Evolutionary conservation across 2,113 vertebrate species (phyloP).

Genomic region (Dipodomys stephensi): DNA sequence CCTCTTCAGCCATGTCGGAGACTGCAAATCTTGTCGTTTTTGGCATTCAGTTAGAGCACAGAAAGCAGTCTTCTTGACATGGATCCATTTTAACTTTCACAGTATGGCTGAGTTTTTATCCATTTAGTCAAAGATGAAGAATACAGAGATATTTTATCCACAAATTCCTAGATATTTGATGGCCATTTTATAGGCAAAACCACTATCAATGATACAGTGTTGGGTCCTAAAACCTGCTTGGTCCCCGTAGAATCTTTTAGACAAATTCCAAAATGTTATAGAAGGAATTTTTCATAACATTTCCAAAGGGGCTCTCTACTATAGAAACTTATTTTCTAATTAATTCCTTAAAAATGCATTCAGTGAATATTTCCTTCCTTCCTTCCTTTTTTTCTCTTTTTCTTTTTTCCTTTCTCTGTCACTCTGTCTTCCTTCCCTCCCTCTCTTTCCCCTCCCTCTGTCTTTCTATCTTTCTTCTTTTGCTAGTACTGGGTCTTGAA

Average conservation of each 20-base stretch:
- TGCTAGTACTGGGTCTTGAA: too few species aligned
- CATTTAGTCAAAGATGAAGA: slow-evolving; percentile 39
- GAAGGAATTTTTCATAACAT: slow-evolving; percentile 16
- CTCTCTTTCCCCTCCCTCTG: too few species aligned
- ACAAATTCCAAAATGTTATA: neutral
- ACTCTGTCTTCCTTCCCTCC: too few species aligned
- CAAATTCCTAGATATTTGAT: neutral
- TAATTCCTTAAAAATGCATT: slow-evolving; percentile 2
- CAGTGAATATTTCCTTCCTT: too few species aligned
- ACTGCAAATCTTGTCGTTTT: slow-evolving; percentile 25
- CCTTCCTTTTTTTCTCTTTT: too few species aligned
- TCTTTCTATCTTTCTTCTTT: too few species aligned
- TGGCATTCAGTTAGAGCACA: neutral
- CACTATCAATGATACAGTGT: neutral
- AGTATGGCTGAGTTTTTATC: slow-evolving; percentile 43
- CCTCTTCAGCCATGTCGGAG: neutral
- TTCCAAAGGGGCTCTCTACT: neutral
- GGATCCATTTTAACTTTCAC: slow-evolving; percentile 4
- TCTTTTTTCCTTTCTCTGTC: too few species aligned
- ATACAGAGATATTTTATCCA: neutral
- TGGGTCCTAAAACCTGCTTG: slow-evolving; percentile 15
- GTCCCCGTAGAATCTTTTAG: neutral
- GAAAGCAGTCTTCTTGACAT: neutral
- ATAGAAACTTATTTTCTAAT: slow-evolving; percentile 19
- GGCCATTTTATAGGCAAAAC: neutral